phyloP scores from a whole-genome alignment of 2,113 vertebrate species.

The Hippocampus mohnikei region DNA sequence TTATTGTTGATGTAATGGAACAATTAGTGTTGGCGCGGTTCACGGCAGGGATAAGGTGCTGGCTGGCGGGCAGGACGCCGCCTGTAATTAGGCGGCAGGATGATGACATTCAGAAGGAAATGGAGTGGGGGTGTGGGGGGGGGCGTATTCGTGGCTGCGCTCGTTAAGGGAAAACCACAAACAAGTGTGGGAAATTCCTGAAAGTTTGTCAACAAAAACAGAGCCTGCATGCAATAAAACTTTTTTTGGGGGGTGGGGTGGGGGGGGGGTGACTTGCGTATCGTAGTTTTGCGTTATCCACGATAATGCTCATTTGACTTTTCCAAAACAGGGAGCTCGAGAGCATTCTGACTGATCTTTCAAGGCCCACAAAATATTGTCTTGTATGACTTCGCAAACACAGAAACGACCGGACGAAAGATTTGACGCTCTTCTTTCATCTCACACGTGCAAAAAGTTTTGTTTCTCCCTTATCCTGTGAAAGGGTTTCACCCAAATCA shows the following conservation, averaged over 20 bases:
- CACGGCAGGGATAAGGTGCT: constrained; percentile 68
- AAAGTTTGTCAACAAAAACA: background rate
- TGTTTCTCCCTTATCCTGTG: too few relatives aligned
- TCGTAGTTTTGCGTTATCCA: background rate
- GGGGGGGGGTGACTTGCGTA: background rate
- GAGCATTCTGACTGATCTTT: too few relatives aligned
- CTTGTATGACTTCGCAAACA: too few relatives aligned
- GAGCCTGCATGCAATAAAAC: background rate
- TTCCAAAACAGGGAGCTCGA: too few relatives aligned
- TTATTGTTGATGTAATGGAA: constrained; percentile 79
- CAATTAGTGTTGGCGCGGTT: constrained; percentile 75
- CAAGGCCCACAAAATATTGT: too few relatives aligned
- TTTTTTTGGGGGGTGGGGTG: background rate
- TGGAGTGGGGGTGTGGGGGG: constrained; percentile 77
- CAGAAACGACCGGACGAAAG: too few relatives aligned
- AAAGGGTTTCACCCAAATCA: too few relatives aligned
- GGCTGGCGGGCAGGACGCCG: constrained; percentile 57
- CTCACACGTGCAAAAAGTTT: too few relatives aligned
- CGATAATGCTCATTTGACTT: too few relatives aligned
- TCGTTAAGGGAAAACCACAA: constrained; percentile 86
- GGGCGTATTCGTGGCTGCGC: constrained; percentile 50
- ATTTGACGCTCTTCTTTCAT: too few relatives aligned
- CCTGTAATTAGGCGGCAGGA: constrained; percentile 79
- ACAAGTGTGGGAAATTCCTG: constrained; percentile 69
- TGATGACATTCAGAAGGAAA: constrained; percentile 85